Evolutionary conservation across 1,140 invertebrate species (phyloP).

Genomic region (Leguminivora glycinivorella): DNA sequence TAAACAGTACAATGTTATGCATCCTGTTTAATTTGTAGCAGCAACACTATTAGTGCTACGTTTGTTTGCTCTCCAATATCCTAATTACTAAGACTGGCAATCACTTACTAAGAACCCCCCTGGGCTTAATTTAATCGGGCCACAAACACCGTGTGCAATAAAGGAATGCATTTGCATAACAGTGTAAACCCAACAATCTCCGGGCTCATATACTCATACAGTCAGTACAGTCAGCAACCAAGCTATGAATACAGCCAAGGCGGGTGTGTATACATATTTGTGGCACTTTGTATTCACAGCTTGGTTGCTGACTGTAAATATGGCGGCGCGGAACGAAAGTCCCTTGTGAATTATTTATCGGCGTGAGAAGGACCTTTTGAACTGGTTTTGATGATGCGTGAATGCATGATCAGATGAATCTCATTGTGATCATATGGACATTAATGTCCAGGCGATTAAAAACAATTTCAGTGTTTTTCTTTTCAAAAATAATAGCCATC

Average conservation of each 20-base stretch:
- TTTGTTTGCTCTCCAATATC: conserved; percentile 9
- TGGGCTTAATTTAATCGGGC: conserved; percentile 17
- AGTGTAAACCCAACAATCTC: conserved; percentile 21
- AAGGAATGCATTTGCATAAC: conserved; percentile 17
- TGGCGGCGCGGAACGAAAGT: background rate
- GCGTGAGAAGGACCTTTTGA: background rate
- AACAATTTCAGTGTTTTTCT: no score
- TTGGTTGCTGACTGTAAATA: no score
- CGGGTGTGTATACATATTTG: no score
- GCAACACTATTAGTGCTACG: background rate
- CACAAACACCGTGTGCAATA: conserved; percentile 21
- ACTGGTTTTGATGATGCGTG: background rate
- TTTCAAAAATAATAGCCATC: no score
- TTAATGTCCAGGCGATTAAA: no score
- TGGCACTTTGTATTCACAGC: no score
- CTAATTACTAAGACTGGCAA: conserved; percentile 6
- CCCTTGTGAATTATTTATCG: conserved; percentile 13
- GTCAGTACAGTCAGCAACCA: no score
- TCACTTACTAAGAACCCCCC: background rate
- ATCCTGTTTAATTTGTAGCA: background rate
- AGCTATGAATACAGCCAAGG: no score
- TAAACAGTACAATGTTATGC: background rate
- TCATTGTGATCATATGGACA: no score
- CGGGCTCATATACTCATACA: no score
- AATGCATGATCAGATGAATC: background rate